Conservation (phyloP, 64 coral and sea anemone species). For the Dendronephthya gigantea region DNA sequence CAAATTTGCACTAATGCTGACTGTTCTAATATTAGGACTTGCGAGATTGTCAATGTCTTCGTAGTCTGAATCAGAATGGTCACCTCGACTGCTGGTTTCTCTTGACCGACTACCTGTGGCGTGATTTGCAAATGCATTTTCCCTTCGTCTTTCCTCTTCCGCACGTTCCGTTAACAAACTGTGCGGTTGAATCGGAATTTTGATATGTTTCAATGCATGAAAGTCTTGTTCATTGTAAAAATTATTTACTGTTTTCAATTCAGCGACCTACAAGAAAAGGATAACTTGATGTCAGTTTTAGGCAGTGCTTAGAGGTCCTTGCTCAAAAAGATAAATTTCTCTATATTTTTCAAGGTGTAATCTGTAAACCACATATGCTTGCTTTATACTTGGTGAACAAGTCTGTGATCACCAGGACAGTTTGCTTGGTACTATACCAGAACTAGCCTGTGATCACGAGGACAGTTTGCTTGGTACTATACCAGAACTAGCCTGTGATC, state of each 20-base stretch:
- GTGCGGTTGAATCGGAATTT: conserved; percentile 11
- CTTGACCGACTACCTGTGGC: not conserved
- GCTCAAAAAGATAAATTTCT: too few relatives aligned
- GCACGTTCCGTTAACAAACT: not conserved
- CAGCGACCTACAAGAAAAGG: not conserved
- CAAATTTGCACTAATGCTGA: not conserved
- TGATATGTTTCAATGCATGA: conserved; percentile 10
- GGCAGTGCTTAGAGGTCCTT: not conserved
- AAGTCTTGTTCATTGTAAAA: conserved; percentile 11
- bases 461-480: too few relatives aligned
- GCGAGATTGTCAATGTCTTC: not conserved
- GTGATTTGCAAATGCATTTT: not conserved
- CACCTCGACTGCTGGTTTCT: not conserved
- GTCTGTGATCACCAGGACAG: too few relatives aligned
- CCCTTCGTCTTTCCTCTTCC: not conserved
- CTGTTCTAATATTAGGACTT: not conserved
- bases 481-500: too few relatives aligned
- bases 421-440: too few relatives aligned
- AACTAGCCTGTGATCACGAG: too few relatives aligned
- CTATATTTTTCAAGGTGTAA: too few relatives aligned
- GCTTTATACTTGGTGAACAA: too few relatives aligned
- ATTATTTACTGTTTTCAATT: conserved; percentile 6
- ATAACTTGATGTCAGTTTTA: not conserved
- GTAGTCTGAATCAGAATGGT: not conserved
- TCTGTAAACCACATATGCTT: too few relatives aligned